Conservation (phyloP, 2,113 vertebrate genomes). For the Sakesphorus luctuosus region DNA sequence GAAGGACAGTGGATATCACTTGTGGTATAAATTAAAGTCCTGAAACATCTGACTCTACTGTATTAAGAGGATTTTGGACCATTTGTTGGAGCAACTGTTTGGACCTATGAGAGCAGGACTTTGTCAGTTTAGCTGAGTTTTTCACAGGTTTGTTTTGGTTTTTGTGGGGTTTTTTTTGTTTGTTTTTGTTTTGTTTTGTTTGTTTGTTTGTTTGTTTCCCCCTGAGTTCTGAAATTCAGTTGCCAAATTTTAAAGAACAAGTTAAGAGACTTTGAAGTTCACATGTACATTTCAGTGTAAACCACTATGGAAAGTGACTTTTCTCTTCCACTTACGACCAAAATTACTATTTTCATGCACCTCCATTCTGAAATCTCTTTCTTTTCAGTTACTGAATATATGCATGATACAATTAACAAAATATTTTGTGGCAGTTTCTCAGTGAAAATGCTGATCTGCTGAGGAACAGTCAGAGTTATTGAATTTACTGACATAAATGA, state of each 20-base stretch:
- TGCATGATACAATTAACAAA: neutral
- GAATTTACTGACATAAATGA: neutral
- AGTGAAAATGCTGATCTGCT: neutral
- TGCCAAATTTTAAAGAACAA: neutral
- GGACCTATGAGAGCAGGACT: neutral
- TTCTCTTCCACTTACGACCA: neutral
- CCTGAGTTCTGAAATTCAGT: neutral
- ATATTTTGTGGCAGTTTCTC: neutral
- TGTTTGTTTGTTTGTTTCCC: neutral
- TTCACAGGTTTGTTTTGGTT: neutral
- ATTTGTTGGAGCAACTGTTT: neutral
- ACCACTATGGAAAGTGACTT: neutral
- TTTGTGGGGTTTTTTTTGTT: too few species aligned
- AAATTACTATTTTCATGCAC: neutral
- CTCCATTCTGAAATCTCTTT: neutral
- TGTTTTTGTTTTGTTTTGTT: too few species aligned
- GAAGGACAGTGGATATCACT: neutral
- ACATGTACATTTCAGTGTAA: neutral
- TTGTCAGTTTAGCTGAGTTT: neutral
- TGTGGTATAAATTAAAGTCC: neutral
- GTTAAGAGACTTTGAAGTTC: neutral
- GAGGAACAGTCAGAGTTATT: neutral
- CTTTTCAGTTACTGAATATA: accelerated
- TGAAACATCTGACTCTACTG: neutral
- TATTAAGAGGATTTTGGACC: neutral